Conservation (phyloP, 2,888 invertebrate genomes). For the Andrena fulva region DNA sequence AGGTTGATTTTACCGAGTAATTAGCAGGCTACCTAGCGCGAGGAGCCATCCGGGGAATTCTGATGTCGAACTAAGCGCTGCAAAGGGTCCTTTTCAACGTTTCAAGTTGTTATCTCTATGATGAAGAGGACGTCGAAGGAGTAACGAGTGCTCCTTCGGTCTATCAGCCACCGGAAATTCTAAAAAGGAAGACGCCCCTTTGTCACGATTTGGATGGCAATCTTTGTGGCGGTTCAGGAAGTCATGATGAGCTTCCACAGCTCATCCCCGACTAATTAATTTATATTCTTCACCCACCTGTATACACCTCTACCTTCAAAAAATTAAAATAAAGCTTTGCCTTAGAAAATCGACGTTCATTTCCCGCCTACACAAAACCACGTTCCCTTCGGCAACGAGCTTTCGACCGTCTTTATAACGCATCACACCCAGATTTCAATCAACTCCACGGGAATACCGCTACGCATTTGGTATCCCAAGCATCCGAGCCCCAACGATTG, state of each 20-base stretch:
- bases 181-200: conserved; percentile 9
- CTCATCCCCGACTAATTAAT: neutral
- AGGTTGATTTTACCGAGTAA: conserved; percentile 26
- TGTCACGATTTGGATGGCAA: conserved; percentile 25
- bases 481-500: neutral
- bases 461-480: neutral
- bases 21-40: conserved; percentile 17
- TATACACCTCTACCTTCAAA: too few relatives aligned
- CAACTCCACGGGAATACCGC: neutral
- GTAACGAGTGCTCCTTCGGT: conserved; percentile 32
- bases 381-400: too few relatives aligned
- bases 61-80: conserved; percentile 32
- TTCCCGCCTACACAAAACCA: too few relatives aligned
- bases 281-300: too few relatives aligned
- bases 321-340: too few relatives aligned
- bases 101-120: conserved; percentile 37
- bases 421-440: neutral
- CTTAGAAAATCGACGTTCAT: too few relatives aligned
- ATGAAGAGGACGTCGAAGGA: conserved; percentile 38
- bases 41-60: conserved; percentile 26
- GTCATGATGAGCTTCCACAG: neutral
- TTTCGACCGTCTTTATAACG: neutral
- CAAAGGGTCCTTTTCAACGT: conserved; percentile 29
- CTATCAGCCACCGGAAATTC: conserved; percentile 7
- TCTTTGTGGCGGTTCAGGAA: neutral